phyloP scores from a whole-genome alignment of 2,888 invertebrate genomes.

The Chydorus sphaericus region DNA sequence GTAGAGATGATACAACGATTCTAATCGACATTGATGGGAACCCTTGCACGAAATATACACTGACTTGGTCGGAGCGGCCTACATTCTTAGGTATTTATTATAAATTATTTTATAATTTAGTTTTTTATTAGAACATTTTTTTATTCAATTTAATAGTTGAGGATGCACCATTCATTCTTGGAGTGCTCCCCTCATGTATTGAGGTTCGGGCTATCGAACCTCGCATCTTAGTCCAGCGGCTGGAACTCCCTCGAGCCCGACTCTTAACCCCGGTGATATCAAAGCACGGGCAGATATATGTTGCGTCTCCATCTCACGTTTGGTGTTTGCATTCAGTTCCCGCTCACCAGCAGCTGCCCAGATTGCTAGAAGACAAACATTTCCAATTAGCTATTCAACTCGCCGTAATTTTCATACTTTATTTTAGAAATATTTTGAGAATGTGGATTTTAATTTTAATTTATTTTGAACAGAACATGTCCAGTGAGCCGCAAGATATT shows the following conservation, averaged over 20 bases:
- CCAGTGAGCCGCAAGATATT: constrained; percentile 63
- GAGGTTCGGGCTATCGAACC: constrained; percentile 78
- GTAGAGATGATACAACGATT: constrained; percentile 74
- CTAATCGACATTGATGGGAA: constrained; percentile 60
- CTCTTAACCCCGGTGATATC: constrained; percentile 38
- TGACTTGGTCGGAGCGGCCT: constrained; percentile 68
- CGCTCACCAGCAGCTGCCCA: constrained; percentile 65
- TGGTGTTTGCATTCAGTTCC: constrained; percentile 75
- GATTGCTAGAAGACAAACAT: constrained; percentile 72
- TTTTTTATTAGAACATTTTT: background rate
- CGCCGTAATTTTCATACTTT: constrained; percentile 45
- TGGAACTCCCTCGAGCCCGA: constrained; percentile 40
- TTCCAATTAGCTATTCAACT: constrained; percentile 85
- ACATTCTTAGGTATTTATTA: constrained; percentile 50
- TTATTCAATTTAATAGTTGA: constrained; percentile 43
- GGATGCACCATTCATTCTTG: constrained; percentile 85
- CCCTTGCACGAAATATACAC: constrained; percentile 50
- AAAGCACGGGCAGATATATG: constrained; percentile 63
- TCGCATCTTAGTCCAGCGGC: constrained; percentile 59
- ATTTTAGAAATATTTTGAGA: background rate
- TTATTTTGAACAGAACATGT: constrained; percentile 47
- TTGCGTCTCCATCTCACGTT: constrained; percentile 72
- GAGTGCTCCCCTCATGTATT: constrained; percentile 63
- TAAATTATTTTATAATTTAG: background rate
- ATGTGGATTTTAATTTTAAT: background rate